Percentiles rank a stretch among this genome's conserved stretches.
phyloP scores from a whole-genome alignment of 2,888 invertebrate genomes.

The Autographa gamma region DNA sequence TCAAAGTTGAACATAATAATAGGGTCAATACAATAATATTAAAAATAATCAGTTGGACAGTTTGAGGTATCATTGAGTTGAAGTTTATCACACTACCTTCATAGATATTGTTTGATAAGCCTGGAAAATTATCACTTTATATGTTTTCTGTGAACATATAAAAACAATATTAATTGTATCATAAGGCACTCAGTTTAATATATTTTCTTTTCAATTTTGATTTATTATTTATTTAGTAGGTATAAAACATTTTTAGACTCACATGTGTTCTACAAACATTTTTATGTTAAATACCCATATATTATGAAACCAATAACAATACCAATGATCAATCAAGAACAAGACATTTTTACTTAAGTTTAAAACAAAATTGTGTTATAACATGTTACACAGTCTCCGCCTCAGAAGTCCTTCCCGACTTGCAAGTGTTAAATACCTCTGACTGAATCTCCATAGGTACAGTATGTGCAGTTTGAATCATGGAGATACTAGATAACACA shows the following conservation, averaged over 20 bases:
- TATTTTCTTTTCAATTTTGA: too few relatives aligned
- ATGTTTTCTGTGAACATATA: not conserved
- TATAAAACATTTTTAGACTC: too few relatives aligned
- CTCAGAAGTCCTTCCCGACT: not conserved
- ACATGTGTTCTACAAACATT: too few relatives aligned
- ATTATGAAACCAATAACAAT: too few relatives aligned
- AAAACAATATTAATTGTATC: not conserved
- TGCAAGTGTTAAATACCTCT: not conserved
- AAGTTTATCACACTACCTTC: constrained; percentile 45
- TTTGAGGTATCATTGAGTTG: constrained; percentile 8
- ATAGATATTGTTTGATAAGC: constrained; percentile 1
- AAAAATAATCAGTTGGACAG: constrained; percentile 20
- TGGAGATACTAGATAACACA: constrained; percentile 36
- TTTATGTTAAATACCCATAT: too few relatives aligned
- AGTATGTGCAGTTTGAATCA: constrained; percentile 39
- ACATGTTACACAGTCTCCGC: too few relatives aligned
- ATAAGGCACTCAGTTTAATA: too few relatives aligned
- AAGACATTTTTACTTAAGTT: too few relatives aligned
- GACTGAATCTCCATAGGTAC: constrained; percentile 39
- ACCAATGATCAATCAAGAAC: too few relatives aligned
- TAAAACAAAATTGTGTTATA: too few relatives aligned
- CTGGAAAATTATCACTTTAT: constrained; percentile 6
- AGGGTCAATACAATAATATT: constrained; percentile 21
- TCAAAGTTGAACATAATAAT: constrained; percentile 45
- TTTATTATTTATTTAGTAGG: too few relatives aligned